Conservation (phyloP, 2,888 invertebrate species). For the Drosophila pseudotalamancana region DNA sequence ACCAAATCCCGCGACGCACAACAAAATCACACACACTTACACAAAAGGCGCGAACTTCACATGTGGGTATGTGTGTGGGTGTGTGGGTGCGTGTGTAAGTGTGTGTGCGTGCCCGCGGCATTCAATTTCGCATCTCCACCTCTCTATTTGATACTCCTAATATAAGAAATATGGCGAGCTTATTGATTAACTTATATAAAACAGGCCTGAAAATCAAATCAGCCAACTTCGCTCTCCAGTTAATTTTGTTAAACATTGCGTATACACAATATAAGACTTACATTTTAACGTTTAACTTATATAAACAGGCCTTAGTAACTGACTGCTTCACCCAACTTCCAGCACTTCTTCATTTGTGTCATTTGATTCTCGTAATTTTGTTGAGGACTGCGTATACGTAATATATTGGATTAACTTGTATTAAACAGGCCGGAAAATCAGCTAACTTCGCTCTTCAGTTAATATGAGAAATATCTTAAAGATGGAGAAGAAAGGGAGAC, state of each 20-base stretch:
- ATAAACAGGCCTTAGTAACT: too few relatives aligned
- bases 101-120: conserved; percentile 23
- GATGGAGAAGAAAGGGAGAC: too few relatives aligned
- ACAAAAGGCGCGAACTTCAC: conserved; percentile 11
- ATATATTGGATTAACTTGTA: too few relatives aligned
- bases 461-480: too few relatives aligned
- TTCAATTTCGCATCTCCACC: conserved; percentile 21
- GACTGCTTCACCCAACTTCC: too few relatives aligned
- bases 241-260: conserved; percentile 9
- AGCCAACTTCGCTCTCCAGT: neutral
- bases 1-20: conserved; percentile 53
- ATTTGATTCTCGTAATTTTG: too few relatives aligned
- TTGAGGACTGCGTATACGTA: conserved; percentile 24
- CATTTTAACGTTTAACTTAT: neutral
- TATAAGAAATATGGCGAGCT: conserved; percentile 34
- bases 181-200: too few relatives aligned
- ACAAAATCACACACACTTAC: conserved; percentile 4
- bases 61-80: conserved; percentile 14
- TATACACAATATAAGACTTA: conserved; percentile 26
- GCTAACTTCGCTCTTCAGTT: too few relatives aligned
- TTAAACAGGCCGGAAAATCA: too few relatives aligned
- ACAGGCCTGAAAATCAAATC: neutral
- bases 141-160: conserved; percentile 12
- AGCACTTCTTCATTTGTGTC: neutral
- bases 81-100: neutral